These are phyloP conservation scores for Corythornis cristatus DNA, from an alignment of 2,113 vertebrate species.

Conservation along the genomic window DNA sequence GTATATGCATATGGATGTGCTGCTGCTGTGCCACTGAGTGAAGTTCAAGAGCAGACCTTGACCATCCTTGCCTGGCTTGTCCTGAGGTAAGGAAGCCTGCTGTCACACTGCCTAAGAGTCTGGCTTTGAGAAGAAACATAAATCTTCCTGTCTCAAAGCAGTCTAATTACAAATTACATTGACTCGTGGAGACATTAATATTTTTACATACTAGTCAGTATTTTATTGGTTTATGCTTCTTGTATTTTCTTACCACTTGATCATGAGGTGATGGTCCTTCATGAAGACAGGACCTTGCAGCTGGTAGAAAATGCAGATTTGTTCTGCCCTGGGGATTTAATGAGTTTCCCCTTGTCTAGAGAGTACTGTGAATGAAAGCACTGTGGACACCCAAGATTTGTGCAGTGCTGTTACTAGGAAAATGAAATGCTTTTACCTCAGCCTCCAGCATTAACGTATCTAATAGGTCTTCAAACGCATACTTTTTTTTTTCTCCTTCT, in stretches of 20 bases:
- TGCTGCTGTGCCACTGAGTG: neutral
- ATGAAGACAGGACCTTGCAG: neutral
- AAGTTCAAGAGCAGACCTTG: constrained; percentile 37
- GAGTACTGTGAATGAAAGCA: neutral
- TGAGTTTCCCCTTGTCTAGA: neutral
- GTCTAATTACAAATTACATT: constrained; percentile 4
- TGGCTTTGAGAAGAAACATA: neutral
- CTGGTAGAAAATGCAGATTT: neutral
- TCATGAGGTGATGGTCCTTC: neutral
- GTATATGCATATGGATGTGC: neutral
- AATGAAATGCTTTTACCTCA: neutral
- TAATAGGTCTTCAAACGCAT: neutral
- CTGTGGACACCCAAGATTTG: neutral
- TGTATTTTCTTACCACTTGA: neutral
- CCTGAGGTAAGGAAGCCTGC: neutral
- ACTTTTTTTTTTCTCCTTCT: neutral
- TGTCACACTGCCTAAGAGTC: neutral
- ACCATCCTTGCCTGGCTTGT: constrained; percentile 14
- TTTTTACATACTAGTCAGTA: neutral
- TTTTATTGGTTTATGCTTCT: neutral
- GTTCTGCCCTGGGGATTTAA: neutral
- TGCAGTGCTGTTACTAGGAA: neutral
- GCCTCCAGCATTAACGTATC: neutral
- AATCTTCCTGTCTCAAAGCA: neutral
- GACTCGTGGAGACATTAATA: neutral